Conservation (phyloP, 1,140 invertebrate genomes). For the Apis florea region DNA sequence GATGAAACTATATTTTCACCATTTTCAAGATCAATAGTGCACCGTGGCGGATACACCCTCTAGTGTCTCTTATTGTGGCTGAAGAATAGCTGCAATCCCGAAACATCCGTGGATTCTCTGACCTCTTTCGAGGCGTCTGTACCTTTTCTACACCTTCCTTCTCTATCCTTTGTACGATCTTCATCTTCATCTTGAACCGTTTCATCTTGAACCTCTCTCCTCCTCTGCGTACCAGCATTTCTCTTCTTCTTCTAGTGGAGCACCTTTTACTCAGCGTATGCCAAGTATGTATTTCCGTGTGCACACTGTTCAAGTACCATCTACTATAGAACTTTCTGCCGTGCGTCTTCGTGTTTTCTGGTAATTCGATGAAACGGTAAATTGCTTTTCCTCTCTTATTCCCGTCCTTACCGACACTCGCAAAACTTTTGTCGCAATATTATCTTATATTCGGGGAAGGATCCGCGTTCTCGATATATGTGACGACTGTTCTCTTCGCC, state of each 20-base stretch:
- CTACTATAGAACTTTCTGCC: slow-evolving; percentile 45
- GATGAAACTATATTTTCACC: slow-evolving; percentile 41
- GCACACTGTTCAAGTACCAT: slow-evolving; percentile 44
- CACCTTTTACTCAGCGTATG: slow-evolving; percentile 45
- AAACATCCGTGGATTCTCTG: slow-evolving; percentile 60
- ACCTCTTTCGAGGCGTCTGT: slow-evolving; percentile 42
- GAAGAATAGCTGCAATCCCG: slow-evolving; percentile 69
- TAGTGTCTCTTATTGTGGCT: slow-evolving; percentile 64
- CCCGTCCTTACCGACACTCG: background rate
- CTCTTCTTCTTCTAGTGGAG: slow-evolving; percentile 3
- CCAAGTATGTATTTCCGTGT: slow-evolving; percentile 56
- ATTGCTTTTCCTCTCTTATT: slow-evolving; percentile 45
- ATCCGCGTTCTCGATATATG: slow-evolving; percentile 39
- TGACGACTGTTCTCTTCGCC: slow-evolving; percentile 35
- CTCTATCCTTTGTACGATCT: background rate
- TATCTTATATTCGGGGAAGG: slow-evolving; percentile 3
- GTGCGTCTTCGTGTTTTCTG: slow-evolving; percentile 36
- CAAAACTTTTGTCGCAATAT: slow-evolving; percentile 39
- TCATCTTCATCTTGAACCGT: too few relatives aligned
- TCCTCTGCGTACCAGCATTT: background rate
- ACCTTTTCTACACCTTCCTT: background rate
- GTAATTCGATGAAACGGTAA: slow-evolving; percentile 58
- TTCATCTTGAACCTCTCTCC: too few relatives aligned
- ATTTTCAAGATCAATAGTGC: slow-evolving; percentile 52
- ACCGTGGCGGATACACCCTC: slow-evolving; percentile 24